Conservation (phyloP, 2,113 vertebrate genomes). For the Muntiacus reevesi region DNA sequence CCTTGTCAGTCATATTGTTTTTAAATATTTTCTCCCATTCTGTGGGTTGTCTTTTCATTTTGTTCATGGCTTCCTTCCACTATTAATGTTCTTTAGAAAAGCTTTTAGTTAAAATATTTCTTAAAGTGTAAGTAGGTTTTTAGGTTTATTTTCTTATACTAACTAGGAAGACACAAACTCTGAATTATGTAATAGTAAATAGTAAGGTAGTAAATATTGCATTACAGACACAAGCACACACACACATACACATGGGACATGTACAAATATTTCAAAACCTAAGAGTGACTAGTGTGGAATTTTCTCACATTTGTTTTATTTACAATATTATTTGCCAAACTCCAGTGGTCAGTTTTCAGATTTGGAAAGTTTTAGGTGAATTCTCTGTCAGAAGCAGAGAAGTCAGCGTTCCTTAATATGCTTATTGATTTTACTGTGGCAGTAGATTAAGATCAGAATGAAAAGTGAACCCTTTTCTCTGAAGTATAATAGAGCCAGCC, state of each 20-base stretch:
- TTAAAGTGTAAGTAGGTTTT: background rate
- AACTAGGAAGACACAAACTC: background rate
- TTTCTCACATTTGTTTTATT: background rate
- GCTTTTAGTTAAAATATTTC: background rate
- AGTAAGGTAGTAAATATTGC: background rate
- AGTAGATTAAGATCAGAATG: conserved; percentile 20
- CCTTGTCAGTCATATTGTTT: background rate
- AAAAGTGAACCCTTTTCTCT: background rate
- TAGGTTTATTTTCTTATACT: background rate
- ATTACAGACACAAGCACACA: background rate
- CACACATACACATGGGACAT: background rate
- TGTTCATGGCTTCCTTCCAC: background rate
- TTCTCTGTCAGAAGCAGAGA: background rate
- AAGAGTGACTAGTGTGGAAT: background rate
- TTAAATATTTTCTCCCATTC: background rate
- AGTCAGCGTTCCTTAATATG: background rate
- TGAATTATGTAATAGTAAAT: background rate
- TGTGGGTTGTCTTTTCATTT: background rate
- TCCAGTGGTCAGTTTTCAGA: background rate
- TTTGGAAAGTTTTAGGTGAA: background rate
- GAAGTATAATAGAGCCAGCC: background rate
- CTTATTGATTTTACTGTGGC: background rate
- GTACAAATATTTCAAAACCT: background rate
- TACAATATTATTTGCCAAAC: background rate
- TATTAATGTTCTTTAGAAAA: background rate